phyloP scores from a whole-genome alignment of 2,797 vertebrate species.

The Gorsachius magnificus region DNA sequence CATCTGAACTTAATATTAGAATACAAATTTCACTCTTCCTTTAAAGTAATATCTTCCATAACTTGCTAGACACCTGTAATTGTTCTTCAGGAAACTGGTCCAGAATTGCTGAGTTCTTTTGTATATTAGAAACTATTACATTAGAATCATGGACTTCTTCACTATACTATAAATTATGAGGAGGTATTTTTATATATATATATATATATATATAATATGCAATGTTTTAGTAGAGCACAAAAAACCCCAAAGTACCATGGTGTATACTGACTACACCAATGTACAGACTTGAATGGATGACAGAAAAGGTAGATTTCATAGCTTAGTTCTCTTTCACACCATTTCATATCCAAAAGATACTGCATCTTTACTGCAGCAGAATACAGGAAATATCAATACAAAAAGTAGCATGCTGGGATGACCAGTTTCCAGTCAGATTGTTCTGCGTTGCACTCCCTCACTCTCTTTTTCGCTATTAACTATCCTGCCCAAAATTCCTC shows the following conservation, averaged over 20 bases:
- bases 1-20: not conserved
- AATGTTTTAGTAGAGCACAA: not conserved
- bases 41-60: not conserved
- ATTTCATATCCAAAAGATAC: not conserved
- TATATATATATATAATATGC: not conserved
- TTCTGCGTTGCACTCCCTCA: not conserved
- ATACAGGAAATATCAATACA: not conserved
- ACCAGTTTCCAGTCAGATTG: not conserved
- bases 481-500: not conserved
- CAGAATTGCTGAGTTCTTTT: not conserved
- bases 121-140: not conserved
- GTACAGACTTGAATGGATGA: not conserved
- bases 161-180: not conserved
- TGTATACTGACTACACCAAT: not conserved
- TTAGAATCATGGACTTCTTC: not conserved
- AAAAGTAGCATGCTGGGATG: not conserved
- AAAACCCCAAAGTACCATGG: not conserved
- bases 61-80: not conserved
- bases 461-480: not conserved
- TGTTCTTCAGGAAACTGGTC: not conserved
- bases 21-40: not conserved
- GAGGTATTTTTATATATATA: not conserved
- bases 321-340: not conserved
- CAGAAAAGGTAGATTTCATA: not conserved
- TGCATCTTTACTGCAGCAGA: not conserved